Percentiles rank a stretch among this genome's conserved stretches.
These are phyloP conservation scores for Anolis carolinensis DNA, from an alignment of 2,113 vertebrate species.

Conservation along the genomic window DNA sequence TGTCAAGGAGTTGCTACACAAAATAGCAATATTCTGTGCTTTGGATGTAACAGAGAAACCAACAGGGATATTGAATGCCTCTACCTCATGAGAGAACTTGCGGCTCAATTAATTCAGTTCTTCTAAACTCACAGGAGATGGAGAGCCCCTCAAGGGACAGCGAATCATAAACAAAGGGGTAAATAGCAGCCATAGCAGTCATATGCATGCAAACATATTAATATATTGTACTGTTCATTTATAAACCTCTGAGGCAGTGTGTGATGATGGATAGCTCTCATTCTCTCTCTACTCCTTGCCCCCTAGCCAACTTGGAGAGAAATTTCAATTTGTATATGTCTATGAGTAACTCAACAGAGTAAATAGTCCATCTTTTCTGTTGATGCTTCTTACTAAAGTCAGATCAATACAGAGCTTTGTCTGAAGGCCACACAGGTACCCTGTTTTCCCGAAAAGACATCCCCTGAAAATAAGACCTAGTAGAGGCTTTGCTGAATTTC, in stretches of 20 bases:
- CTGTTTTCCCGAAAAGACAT: too few relatives aligned
- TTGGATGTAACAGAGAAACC: background rate
- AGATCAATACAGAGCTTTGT: background rate
- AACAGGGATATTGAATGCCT: background rate
- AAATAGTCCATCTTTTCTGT: background rate
- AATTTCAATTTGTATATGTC: background rate
- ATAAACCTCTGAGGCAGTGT: slow-evolving; percentile 8
- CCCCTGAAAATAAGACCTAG: too few relatives aligned
- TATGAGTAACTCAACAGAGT: background rate
- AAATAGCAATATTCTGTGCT: background rate
- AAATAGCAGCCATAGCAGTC: background rate
- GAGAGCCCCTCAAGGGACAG: slow-evolving; percentile 17
- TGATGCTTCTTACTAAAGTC: background rate
- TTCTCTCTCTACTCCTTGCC: background rate
- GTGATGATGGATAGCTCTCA: background rate
- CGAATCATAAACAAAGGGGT: slow-evolving; percentile 12
- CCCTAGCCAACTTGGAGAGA: slow-evolving; percentile 8
- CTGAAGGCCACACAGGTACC: background rate
- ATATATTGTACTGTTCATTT: slow-evolving; percentile 11
- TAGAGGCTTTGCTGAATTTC: too few relatives aligned
- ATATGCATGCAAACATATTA: background rate
- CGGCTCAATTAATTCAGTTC: background rate
- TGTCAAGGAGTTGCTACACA: background rate
- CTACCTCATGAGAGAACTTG: background rate
- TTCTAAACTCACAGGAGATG: background rate